Evolutionary conservation across 2,888 invertebrate species (phyloP).

Genomic region (Chesias legatella): DNA sequence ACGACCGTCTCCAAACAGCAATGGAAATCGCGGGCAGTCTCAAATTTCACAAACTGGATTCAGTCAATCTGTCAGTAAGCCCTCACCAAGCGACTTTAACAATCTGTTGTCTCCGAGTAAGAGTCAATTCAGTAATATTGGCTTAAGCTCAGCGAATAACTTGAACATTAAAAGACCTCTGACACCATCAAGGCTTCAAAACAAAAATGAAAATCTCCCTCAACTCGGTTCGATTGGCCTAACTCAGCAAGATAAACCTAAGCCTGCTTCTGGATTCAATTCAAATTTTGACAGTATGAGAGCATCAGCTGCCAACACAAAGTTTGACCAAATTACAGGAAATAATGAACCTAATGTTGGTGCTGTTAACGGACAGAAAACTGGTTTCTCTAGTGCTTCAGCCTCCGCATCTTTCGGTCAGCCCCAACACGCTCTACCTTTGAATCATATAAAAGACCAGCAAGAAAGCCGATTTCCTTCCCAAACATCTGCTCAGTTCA

Average conservation of each 20-base stretch:
- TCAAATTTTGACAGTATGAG: not conserved
- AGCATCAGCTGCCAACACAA: not conserved
- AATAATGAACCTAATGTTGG: constrained; percentile 5
- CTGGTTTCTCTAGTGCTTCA: constrained; percentile 13
- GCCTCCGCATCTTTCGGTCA: constrained; percentile 13
- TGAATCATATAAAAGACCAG: constrained; percentile 10
- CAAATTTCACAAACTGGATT: constrained; percentile 5
- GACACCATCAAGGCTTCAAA: constrained; percentile 21
- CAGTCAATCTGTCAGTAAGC: constrained; percentile 12
- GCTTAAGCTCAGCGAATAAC: constrained; percentile 2
- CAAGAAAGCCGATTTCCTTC: constrained; percentile 22
- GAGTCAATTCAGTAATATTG: constrained; percentile 5
- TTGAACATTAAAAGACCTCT: constrained; percentile 7
- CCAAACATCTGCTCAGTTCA: constrained; percentile 7
- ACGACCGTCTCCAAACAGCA: constrained; percentile 2
- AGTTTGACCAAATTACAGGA: not conserved
- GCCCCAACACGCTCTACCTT: constrained; percentile 9
- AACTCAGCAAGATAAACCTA: constrained; percentile 8
- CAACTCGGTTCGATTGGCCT: constrained; percentile 31
- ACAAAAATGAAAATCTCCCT: constrained; percentile 42
- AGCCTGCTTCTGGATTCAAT: not conserved
- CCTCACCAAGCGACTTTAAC: constrained; percentile 1
- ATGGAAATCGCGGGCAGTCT: not conserved
- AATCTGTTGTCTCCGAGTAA: constrained; percentile 6
- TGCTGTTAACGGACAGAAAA: constrained; percentile 6